Conservation (phyloP, 2,888 invertebrate genomes). For the Oconnorella tubifera region DNA sequence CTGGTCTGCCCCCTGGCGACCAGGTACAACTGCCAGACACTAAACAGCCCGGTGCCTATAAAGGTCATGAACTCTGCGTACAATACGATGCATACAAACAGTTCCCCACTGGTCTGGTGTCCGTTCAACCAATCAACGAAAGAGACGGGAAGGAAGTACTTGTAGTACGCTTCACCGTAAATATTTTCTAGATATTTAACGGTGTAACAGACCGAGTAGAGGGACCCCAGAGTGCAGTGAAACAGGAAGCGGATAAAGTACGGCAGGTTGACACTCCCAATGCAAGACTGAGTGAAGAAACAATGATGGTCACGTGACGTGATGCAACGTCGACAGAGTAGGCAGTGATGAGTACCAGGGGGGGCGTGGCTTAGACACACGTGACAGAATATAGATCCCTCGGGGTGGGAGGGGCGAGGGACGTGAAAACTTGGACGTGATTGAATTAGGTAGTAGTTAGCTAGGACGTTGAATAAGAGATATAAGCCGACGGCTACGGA, state of each 20-base stretch:
- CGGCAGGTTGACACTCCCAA: constrained; percentile 46
- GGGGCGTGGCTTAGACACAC: constrained; percentile 42
- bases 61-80: neutral
- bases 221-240: constrained; percentile 11
- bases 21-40: constrained; percentile 17
- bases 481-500: neutral
- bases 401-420: no score
- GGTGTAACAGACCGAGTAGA: constrained; percentile 8
- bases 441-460: neutral
- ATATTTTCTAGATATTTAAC: constrained; percentile 3
- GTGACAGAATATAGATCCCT: constrained; percentile 39
- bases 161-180: constrained; percentile 10
- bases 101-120: constrained; percentile 9
- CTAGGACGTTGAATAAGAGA: neutral
- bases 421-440: neutral
- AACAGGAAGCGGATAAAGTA: constrained; percentile 45
- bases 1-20: constrained; percentile 11
- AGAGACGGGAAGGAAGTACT: constrained; percentile 19
- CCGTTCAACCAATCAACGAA: constrained; percentile 15
- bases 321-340: constrained; percentile 44
- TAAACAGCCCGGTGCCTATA: constrained; percentile 4
- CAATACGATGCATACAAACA: constrained; percentile 9
- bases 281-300: constrained; percentile 47
- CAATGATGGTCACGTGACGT: constrained; percentile 49
- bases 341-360: constrained; percentile 49